These are phyloP conservation scores for Ormyrus nitidulus DNA, from an alignment of 2,888 invertebrate genomes.

Conservation along the genomic window DNA sequence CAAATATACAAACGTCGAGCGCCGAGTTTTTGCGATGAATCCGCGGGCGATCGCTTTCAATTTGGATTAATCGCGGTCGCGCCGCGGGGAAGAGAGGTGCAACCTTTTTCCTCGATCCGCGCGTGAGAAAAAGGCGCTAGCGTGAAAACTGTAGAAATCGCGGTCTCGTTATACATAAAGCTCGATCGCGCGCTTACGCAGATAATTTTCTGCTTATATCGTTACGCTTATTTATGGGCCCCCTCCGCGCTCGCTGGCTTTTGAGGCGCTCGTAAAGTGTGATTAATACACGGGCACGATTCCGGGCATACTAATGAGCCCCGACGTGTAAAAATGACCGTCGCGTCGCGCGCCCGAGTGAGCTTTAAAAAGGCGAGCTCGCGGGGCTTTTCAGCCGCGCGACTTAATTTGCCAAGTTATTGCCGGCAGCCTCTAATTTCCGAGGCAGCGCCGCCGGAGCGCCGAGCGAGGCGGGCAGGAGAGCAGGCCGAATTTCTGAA, in stretches of 20 bases:
- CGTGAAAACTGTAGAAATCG: conserved; percentile 35
- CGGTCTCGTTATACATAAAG: conserved; percentile 43
- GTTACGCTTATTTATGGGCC: conserved; percentile 47
- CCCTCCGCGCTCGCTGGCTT: not conserved
- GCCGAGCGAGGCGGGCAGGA: too few species aligned
- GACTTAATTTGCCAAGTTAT: conserved; percentile 43
- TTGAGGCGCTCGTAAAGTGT: conserved; percentile 42
- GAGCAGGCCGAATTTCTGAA: not conserved
- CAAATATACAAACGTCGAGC: not conserved
- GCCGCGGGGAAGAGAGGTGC: not conserved
- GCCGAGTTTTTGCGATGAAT: not conserved
- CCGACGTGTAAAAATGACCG: conserved; percentile 22
- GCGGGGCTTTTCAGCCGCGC: not conserved
- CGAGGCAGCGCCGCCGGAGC: not conserved
- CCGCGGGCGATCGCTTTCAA: conserved; percentile 4
- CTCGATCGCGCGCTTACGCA: conserved; percentile 28
- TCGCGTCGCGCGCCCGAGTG: not conserved
- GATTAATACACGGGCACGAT: conserved; percentile 52
- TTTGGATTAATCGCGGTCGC: conserved; percentile 8
- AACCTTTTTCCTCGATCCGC: conserved; percentile 29
- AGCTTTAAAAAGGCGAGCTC: not conserved
- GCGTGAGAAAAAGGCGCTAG: not conserved
- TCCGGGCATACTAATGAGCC: conserved; percentile 53
- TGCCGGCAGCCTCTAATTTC: conserved; percentile 18
- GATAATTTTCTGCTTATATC: conserved; percentile 35